A percentile compares a stretch with the other conserved stretches of the same genome.
Evolutionary conservation across 2,113 vertebrate genomes (phyloP).

Genomic region (Poeciliopsis retropinna): DNA sequence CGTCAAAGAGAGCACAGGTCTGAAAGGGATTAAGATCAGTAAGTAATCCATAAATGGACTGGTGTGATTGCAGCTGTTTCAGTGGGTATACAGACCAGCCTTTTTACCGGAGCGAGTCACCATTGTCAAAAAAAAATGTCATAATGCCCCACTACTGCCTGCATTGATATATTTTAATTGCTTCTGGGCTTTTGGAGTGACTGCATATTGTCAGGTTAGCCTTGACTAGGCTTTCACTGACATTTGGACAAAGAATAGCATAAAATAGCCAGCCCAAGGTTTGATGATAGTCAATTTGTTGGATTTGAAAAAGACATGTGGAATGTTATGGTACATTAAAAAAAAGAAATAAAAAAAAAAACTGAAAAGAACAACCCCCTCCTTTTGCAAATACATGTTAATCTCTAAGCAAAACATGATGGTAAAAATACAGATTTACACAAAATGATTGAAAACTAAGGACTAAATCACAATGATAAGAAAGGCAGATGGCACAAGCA

Average conservation of each 20-base stretch:
- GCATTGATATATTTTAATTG: conserved; percentile 11
- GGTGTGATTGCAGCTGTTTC: neutral
- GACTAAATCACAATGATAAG: neutral
- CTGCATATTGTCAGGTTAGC: conserved; percentile 3
- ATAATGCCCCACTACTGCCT: conserved; percentile 5
- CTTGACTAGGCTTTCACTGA: conserved; percentile 23
- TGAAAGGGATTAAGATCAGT: no score
- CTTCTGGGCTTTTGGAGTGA: conserved; percentile 1
- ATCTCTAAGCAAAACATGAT: no score
- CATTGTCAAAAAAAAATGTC: conserved; percentile 9
- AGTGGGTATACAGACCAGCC: conserved; percentile 6
- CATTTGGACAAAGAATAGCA: conserved; percentile 3
- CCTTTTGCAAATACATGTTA: no score
- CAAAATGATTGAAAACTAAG: no score
- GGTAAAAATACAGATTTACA: no score
- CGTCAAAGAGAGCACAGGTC: no score
- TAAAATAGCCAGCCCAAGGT: conserved; percentile 12
- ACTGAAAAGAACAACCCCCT: no score
- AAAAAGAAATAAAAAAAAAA: neutral
- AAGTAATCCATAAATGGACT: neutral
- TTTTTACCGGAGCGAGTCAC: neutral
- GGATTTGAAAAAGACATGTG: neutral
- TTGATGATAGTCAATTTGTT: conserved; percentile 9
- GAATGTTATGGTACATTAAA: neutral
- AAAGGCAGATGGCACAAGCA: neutral